phyloP scores from a whole-genome alignment of 2,797 vertebrate species.

The Balearica regulorum region DNA sequence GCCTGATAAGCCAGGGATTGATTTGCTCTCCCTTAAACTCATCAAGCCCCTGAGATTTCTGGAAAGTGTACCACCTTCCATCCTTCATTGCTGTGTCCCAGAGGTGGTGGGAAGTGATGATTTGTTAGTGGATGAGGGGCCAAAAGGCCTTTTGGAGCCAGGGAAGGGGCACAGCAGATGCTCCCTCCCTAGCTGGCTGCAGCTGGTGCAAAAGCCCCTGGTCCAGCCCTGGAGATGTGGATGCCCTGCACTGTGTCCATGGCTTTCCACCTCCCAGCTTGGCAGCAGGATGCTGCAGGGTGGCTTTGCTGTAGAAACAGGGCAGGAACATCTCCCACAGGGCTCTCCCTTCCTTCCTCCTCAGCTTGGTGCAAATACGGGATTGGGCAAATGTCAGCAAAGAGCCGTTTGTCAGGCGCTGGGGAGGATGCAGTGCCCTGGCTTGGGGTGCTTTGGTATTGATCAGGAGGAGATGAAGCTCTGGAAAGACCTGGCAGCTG shows the following conservation, averaged over 20 bases:
- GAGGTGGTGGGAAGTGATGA: neutral
- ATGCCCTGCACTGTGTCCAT: fast-evolving
- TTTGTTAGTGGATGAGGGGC: neutral
- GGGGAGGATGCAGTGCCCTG: neutral
- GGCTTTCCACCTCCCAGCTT: neutral
- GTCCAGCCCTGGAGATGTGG: neutral
- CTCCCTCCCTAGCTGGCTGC: neutral
- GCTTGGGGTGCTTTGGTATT: neutral
- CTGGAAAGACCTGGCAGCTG: neutral
- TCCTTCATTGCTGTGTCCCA: neutral
- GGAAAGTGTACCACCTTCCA: neutral
- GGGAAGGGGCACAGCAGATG: neutral
- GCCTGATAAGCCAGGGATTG: neutral
- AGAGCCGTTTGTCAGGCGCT: neutral
- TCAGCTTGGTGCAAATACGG: too few species aligned
- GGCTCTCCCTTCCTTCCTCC: neutral
- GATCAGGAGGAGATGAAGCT: neutral
- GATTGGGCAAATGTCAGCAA: neutral
- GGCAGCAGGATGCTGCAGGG: neutral
- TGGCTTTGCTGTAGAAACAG: neutral
- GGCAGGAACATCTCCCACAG: neutral
- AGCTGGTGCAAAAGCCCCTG: neutral
- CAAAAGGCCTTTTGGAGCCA: neutral
- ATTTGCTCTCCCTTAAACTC: neutral
- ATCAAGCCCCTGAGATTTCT: neutral